phyloP scores from a whole-genome alignment of 2,888 invertebrate genomes.

The Morpho achilles region DNA sequence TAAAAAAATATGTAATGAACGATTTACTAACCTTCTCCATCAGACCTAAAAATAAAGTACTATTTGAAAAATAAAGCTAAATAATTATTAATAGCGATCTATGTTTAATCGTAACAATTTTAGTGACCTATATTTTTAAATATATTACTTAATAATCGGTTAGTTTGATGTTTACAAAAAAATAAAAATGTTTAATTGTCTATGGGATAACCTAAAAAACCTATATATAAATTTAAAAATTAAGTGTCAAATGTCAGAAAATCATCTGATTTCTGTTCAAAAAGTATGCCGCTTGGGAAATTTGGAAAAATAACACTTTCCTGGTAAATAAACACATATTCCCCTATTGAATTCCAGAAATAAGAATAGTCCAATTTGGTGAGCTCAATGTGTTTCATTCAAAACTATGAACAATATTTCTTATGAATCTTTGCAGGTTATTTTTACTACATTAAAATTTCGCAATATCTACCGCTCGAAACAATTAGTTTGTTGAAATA shows the following conservation, averaged over 20 bases:
- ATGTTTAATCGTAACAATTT: too few species aligned
- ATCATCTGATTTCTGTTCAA: slow-evolving; percentile 31
- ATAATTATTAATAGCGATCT: too few species aligned
- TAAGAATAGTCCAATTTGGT: slow-evolving; percentile 30
- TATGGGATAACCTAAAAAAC: too few species aligned
- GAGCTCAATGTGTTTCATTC: slow-evolving; percentile 25
- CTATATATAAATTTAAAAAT: not conserved
- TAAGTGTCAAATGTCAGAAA: slow-evolving; percentile 43
- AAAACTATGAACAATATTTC: not conserved
- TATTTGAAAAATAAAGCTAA: too few species aligned
- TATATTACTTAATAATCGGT: too few species aligned
- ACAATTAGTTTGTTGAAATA: too few species aligned
- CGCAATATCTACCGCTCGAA: not conserved
- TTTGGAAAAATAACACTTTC: slow-evolving; percentile 74
- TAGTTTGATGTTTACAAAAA: too few species aligned
- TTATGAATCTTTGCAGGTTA: slow-evolving; percentile 20
- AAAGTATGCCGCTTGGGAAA: slow-evolving; percentile 78
- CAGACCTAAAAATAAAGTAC: too few species aligned
- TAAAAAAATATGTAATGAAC: too few species aligned
- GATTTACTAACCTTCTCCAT: too few species aligned
- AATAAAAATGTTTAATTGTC: too few species aligned
- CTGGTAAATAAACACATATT: slow-evolving; percentile 63
- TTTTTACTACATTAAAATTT: slow-evolving; percentile 8
- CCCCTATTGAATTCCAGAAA: slow-evolving; percentile 34
- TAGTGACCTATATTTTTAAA: too few species aligned